A percentile compares a stretch with the other conserved stretches of the same genome.
phyloP scores from a whole-genome alignment of 1,140 invertebrate genomes.

The Cydia fagiglandana region DNA sequence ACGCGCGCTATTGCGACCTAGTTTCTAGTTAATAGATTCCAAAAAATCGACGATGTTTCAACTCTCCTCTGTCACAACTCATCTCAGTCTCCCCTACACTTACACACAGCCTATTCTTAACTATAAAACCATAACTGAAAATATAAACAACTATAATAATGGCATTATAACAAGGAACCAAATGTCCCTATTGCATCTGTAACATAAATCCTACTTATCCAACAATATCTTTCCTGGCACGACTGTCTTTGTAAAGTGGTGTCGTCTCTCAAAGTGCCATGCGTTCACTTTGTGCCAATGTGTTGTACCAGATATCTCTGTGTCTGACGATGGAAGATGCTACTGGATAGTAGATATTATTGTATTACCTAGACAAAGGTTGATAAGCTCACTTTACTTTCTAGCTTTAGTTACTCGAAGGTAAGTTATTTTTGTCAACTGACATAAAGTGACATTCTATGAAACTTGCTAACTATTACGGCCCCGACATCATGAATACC shows the following conservation, averaged over 20 bases:
- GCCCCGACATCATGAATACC: too few species aligned
- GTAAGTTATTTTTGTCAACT: too few species aligned
- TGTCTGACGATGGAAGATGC: background rate
- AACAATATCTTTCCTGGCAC: background rate
- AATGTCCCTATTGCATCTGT: background rate
- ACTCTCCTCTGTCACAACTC: too few species aligned
- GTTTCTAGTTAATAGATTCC: too few species aligned
- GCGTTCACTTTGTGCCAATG: background rate
- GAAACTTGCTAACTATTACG: too few species aligned
- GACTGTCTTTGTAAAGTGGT: background rate
- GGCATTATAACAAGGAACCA: background rate
- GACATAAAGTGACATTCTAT: too few species aligned
- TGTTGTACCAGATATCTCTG: background rate
- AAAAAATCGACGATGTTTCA: too few species aligned
- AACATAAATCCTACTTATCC: conserved; percentile 11
- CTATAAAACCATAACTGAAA: background rate
- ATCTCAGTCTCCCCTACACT: too few species aligned
- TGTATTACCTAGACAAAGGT: background rate
- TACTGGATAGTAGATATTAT: background rate
- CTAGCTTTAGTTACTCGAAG: too few species aligned
- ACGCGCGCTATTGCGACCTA: too few species aligned
- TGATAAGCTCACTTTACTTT: too few species aligned
- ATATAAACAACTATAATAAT: background rate
- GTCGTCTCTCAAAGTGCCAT: background rate
- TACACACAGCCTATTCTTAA: background rate